Evolutionary conservation across 2,797 vertebrate genomes (phyloP), one percentile per base, ranked within the genome.

Genomic region (Enteromius argenteus): DNA sequence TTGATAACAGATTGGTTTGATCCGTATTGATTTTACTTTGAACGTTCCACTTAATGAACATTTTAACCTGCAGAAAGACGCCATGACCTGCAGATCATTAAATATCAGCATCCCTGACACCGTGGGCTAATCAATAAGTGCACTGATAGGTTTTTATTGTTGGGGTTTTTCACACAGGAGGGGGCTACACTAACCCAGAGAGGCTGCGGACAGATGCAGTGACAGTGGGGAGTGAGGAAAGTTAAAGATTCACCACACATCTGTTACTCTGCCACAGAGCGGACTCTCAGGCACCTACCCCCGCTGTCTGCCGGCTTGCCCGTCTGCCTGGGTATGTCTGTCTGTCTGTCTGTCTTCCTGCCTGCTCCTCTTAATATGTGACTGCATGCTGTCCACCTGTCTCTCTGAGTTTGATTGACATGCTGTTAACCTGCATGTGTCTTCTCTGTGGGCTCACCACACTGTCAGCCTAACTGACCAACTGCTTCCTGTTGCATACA

Each of bases 211-310:
- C 95, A 95, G 95, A 95, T 96, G 94, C 92, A 73, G 91, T 84
- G 92, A 93, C 93, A 89, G 92, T 92, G 90, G 92, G 91, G 92
- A 92, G 89, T 71, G 79, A 88, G 89, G 84, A 84, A 90, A 93
- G 94, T 94, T 95, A 94, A 95, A 94, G 92, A 95, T 94, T 96
- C 94, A 94, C 94, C 92, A 91, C 93, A 95, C 95, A 95, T 95
- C 95, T 96, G 95, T 94, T 92, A 89, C 90, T 92, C 89, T 73
- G 88, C 91, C 90, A 69, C 56, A 6, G 21, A 86, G 64, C 85
- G 88, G 84, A 84, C 84, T 79, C 37, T 71, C 83, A 90, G 71
- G 89, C 90, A 90, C 90, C 92, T 91, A 87, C 30, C 39, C 81
- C 90, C 89, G 81, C 86, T 86, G 80, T 74, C 79, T 21, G 89